Conservation (phyloP, 2,113 vertebrate genomes). For the Nesogale talazaci region DNA sequence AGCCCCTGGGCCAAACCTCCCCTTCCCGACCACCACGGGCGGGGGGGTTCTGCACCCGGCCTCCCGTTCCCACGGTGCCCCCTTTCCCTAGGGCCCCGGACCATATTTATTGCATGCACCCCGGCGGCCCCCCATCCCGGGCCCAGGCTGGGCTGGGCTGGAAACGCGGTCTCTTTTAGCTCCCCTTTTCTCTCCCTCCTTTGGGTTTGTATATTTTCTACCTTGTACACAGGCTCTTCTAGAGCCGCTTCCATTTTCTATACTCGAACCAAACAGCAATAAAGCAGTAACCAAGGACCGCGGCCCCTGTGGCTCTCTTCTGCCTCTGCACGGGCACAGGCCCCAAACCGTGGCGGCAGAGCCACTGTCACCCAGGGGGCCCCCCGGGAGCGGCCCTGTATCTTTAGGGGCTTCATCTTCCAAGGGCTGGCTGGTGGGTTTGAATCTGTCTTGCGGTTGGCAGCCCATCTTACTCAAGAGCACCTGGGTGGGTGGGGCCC, state of each 20-base stretch:
- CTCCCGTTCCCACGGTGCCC: constrained; percentile 50
- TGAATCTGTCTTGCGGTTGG: too few species aligned
- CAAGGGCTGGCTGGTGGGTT: too few species aligned
- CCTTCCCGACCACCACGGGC: not conserved
- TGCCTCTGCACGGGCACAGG: not conserved
- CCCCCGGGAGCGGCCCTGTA: too few species aligned
- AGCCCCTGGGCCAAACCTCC: constrained; percentile 75
- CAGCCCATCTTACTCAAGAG: too few species aligned
- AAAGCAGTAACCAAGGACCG: constrained; percentile 82
- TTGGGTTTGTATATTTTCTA: constrained; percentile 80
- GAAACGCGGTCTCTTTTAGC: constrained; percentile 71
- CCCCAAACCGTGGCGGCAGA: not conserved
- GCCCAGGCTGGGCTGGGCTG: constrained; percentile 72
- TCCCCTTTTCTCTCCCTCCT: constrained; percentile 58
- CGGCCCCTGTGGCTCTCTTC: constrained; percentile 62
- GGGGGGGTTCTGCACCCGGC: constrained; percentile 27
- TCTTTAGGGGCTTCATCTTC: too few species aligned
- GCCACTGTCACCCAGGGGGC: too few species aligned
- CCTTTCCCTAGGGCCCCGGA: constrained; percentile 66
- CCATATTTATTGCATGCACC: constrained; percentile 82
- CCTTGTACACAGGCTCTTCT: constrained; percentile 82
- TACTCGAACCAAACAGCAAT: constrained; percentile 84
- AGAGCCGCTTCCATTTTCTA: constrained; percentile 84
- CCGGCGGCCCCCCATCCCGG: constrained; percentile 65
- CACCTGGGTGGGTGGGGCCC: not conserved